phyloP scores from a whole-genome alignment of 2,113 vertebrate genomes.

The Scolopax mira region DNA sequence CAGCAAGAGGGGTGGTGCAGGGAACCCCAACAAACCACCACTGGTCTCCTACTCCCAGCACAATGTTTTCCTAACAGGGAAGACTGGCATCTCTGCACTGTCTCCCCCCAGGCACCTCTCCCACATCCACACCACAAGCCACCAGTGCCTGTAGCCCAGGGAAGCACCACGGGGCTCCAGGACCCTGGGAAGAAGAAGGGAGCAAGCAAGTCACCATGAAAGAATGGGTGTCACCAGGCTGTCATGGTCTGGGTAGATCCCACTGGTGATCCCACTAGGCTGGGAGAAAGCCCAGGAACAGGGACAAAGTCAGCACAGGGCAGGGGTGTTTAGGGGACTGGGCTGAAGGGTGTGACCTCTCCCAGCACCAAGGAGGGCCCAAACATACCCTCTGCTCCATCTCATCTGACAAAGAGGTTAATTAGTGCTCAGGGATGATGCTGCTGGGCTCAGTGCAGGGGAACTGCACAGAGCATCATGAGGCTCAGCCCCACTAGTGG shows the following conservation, averaged over 20 bases:
- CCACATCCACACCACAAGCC: neutral
- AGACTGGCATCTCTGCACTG: neutral
- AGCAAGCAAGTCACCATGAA: neutral
- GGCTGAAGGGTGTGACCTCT: neutral
- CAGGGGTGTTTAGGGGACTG: neutral
- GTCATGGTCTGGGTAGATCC: neutral
- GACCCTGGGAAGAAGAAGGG: constrained; percentile 10
- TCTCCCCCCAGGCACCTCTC: neutral
- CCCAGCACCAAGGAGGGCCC: neutral
- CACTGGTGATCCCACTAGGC: accelerated
- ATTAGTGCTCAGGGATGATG: neutral
- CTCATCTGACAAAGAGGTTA: neutral
- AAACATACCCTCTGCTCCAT: neutral
- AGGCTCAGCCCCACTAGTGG: neutral
- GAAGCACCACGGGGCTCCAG: neutral
- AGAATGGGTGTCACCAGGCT: neutral
- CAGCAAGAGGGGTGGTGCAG: neutral
- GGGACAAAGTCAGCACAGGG: neutral
- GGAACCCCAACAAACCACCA: neutral
- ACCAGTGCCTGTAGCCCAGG: neutral
- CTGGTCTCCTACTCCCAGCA: neutral
- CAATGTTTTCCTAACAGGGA: neutral
- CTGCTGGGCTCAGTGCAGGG: accelerated
- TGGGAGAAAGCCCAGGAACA: neutral
- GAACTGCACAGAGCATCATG: accelerated